Base-by-base conservation (phyloP, 37 sponge, comb jelly and placozoan genomes). In the Mnemiopsis leidyi region DNA sequence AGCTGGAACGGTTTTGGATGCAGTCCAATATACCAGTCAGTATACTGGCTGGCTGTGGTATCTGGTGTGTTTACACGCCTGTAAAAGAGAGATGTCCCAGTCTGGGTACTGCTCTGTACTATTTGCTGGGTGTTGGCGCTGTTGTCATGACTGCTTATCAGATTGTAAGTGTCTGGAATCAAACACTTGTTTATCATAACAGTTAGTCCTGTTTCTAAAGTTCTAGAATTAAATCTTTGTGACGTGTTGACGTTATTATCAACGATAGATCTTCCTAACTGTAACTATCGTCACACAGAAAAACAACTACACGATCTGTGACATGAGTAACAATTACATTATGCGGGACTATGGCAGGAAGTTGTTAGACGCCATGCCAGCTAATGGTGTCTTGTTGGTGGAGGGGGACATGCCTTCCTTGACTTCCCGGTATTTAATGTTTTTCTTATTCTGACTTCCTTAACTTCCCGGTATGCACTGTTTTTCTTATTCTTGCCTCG, bases 1-100 rank as follows among this genome's bases (percentile, higher is more conserved):
- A 85, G 90, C 36, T 85, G 35, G 90, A 85, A 38, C 40, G 90
- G 36, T 85, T 85, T 67, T 85, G 90, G 90, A 85, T 85, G 90
- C 90, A 85, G 90, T 85, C 90, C 61, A 85, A 85, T 67, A 85
- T 85, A 0, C 38, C 36, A 2, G 35, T 85, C 67, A 85, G 90
- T 38, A 40, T 85, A 0, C 67, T 85, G 2, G 90, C 90, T 23
- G 90, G 90, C 1, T 40, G 67, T 40, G 90, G 90, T 18, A 3
- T 85, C 7, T 85, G 90, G 90, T 85, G 90, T 40, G 2, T 85
- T 1, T 26, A 85, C 25, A 7, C 33, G 24, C 90, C 61, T 0
- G 24, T 40, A 16, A 37, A 35, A 38, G 24, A 1, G 0, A 38
- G 48, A 38, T 85, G 61, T 25, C 29, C 29, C 29, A 20, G 7